Evolutionary conservation across 2,888 invertebrate species (phyloP), one percentile per base, ranked within the genome.

Genomic region (Phengaris alcon): DNA sequence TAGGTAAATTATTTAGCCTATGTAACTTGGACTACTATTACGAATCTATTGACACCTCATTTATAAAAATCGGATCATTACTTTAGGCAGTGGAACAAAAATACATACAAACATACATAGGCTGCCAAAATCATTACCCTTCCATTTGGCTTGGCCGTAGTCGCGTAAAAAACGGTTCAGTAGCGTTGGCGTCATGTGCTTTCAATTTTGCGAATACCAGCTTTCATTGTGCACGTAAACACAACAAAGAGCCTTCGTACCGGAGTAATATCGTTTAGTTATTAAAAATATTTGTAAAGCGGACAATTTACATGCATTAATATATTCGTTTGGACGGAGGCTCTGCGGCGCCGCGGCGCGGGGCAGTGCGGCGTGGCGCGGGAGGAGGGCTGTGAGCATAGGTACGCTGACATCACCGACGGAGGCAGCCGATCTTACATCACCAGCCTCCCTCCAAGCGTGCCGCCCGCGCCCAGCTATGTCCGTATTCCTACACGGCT

Each of bases 341-440:
- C 90, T 93, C 85, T 77, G 54, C 76, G 75, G 75, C 73, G 75
- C 74, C 77, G 74, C 51, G 82, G 78, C 77, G 59, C 76, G 75
- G 75, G 77, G 77, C 6, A 81, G 80, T 80, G 81, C 80, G 78
- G 75, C 73, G 75, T 55, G 77, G 75, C 76, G 78, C 76, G 77
- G 77, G 78, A 35, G 80, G 79, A 80, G 84, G 83, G 84, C 83
- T 84, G 85, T 84, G 80, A 82, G 84, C 84, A 90, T 90, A 88
- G 90, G 90, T 86, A 90, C 88, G 91, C 90, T 93, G 93, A 93
- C 92, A 92, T 93, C 93, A 93, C 90, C 93, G 87, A 88, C 88
- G 82, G 88, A 90, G 89, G n/a, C 69, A 69, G 69, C 87, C 87
- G 90, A 82, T 91, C 92, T 93, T 93, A 93, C 93, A 91, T 92